Base-by-base conservation (phyloP, 2,888 invertebrate species). In the Epinotia bilunana region DNA sequence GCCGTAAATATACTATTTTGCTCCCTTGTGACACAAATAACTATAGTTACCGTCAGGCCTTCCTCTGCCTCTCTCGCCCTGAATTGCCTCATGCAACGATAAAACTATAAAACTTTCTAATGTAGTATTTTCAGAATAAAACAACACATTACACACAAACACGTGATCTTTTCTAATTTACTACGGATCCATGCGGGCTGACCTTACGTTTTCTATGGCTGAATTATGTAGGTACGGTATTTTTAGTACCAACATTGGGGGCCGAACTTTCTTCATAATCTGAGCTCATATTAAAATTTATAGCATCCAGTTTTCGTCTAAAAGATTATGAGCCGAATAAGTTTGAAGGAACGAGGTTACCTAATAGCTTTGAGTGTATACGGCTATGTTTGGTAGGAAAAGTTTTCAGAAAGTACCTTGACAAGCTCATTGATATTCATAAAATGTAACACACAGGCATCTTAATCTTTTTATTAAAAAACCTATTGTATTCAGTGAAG, bases 241-340 rank as follows among this genome's bases (percentile, higher is more conserved):
- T 49, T 60, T 60, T 46, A 58, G 43, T 69, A 60, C 46, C 46
- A 58, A 68, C 68, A 68, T 58, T 43, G 69, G 60, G 46, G 46
- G 28, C 18, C 69, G 18, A 69, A 69, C 23, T 69, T 69, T 69
- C 46, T 60, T 60, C 69, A 60, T 69, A 69, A 69, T 69, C 58
- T 20, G 58, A 13, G 58, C 46, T 60, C 46, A 60, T 69, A 69
- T 69, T 69, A 60, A 58, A 69, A 69, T 69, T 69, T 69, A 69
- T 46, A 18, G 69, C 46, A 46, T 20, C 68, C 39, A 53, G 33
- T 68, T 68, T 58, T 68, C 68, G 23, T 16, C 39, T 60, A 60
- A 69, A 60, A 58, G 69, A 69, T 58, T 60, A n/a, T 55, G 28
- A 33, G 58, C 23, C 13, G 61, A 33, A 33, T 61, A 33, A 61